Percentiles rank a stretch among this genome's conserved stretches.
Evolutionary conservation across 2,113 vertebrate genomes (phyloP).

Genomic region (Coptodon rendalli): DNA sequence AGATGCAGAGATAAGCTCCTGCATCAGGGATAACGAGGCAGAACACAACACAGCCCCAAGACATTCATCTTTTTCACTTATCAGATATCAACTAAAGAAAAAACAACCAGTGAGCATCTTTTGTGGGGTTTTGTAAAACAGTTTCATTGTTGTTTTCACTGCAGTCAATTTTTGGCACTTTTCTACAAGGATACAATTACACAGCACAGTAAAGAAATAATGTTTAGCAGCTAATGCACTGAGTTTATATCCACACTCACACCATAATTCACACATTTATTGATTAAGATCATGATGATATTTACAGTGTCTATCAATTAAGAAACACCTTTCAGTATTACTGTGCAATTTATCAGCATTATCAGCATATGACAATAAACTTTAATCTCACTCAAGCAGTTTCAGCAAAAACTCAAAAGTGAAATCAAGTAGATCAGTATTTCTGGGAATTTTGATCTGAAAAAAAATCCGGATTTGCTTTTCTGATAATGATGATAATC

Average conservation of each 20-base stretch:
- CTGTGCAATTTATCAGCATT: not conserved
- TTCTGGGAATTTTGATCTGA: not conserved
- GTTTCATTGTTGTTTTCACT: not conserved
- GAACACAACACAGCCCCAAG: not conserved
- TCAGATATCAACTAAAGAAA: not conserved
- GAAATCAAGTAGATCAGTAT: not conserved
- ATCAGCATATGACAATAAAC: not conserved
- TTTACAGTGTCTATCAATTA: not conserved
- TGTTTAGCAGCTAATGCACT: not conserved
- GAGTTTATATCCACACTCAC: not conserved
- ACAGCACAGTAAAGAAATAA: not conserved
- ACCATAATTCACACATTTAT: not conserved
- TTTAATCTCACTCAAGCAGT: not conserved
- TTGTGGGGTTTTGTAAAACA: not conserved
- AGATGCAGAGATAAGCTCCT: not conserved
- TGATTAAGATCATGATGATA: not conserved
- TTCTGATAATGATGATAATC: not conserved
- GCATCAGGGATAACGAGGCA: not conserved
- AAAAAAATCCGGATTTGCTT: not conserved
- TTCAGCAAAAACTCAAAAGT: not conserved
- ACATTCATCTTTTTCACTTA: not conserved
- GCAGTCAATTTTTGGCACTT: not conserved
- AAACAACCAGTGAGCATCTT: not conserved
- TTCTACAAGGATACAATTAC: not conserved
- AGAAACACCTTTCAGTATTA: not conserved